A percentile compares a stretch with the other conserved stretches of the same genome.
Evolutionary conservation across 1,140 invertebrate genomes (phyloP).

Genomic region (Drosophila lowei): DNA sequence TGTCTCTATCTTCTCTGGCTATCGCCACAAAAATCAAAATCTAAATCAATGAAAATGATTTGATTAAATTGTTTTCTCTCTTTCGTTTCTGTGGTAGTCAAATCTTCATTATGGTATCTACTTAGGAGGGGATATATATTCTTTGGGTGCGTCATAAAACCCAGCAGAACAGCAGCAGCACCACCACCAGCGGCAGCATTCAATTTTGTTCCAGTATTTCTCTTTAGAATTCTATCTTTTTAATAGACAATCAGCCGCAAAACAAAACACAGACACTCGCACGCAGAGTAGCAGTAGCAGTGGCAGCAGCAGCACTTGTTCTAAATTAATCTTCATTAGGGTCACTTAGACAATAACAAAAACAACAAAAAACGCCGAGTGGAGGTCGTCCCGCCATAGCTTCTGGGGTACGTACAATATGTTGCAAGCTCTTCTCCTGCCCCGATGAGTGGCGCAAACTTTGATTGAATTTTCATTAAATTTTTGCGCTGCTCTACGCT

Average conservation of each 20-base stretch:
- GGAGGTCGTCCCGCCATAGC: conserved; percentile 12
- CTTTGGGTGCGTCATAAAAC: conserved; percentile 26
- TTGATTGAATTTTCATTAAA: conserved; percentile 80
- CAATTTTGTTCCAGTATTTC: conserved; percentile 15
- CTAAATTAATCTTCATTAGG: conserved; percentile 80
- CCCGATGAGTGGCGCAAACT: conserved; percentile 48
- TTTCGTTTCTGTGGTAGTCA: not conserved
- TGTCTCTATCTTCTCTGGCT: conserved; percentile 5
- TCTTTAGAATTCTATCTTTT: conserved; percentile 10
- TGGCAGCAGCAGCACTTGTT: conserved; percentile 43
- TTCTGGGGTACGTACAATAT: conserved; percentile 16
- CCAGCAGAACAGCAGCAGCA: not conserved
- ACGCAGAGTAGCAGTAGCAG: not conserved
- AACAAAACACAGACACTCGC: not conserved
- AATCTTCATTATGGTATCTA: conserved; percentile 9
- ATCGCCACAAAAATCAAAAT: conserved; percentile 41
- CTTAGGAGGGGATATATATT: not conserved
- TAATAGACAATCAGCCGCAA: conserved; percentile 35
- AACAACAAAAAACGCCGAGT: not conserved
- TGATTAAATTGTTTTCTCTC: conserved; percentile 55
- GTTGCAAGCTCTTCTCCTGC: conserved; percentile 43
- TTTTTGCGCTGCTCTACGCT: conserved; percentile 25
- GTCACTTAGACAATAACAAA: conserved; percentile 55
- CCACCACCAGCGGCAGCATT: conserved; percentile 7
- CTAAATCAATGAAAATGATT: conserved; percentile 50